These are phyloP conservation scores for Agonopterix heracliana DNA, from an alignment of 2,888 invertebrate species.

Conservation along the genomic window DNA sequence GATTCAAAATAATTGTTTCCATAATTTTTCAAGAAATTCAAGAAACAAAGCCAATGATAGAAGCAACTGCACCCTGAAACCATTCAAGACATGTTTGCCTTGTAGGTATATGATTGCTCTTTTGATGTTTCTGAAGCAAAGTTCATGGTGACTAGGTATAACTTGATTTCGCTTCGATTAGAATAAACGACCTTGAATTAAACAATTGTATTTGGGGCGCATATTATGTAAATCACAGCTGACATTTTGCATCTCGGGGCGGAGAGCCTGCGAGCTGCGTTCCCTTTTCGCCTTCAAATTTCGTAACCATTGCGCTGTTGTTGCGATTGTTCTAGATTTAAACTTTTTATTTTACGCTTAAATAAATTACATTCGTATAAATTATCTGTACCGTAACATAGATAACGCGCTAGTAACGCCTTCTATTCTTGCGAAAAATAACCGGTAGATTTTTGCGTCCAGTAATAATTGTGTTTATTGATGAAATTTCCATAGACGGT, in stretches of 20 bases:
- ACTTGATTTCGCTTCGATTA: slow-evolving; percentile 19
- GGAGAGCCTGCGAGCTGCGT: slow-evolving; percentile 28
- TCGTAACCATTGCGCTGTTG: slow-evolving; percentile 36
- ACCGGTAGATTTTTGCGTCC: too few species aligned
- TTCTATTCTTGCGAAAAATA: too few species aligned
- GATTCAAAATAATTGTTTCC: too few species aligned
- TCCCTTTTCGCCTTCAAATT: slow-evolving; percentile 46
- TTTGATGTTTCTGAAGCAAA: slow-evolving; percentile 11
- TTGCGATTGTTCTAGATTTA: slow-evolving; percentile 16
- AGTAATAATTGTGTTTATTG: too few species aligned
- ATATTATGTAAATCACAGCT: slow-evolving; percentile 59
- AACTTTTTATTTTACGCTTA: not conserved
- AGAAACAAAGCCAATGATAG: too few species aligned
- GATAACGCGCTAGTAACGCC: too few species aligned
- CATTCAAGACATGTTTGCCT: not conserved
- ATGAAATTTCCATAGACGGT: too few species aligned
- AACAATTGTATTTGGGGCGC: slow-evolving; percentile 52
- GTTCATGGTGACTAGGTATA: slow-evolving; percentile 23
- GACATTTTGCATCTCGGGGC: slow-evolving; percentile 56
- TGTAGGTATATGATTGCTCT: not conserved
- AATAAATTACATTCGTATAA: too few species aligned
- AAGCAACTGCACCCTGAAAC: too few species aligned
- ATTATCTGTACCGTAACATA: too few species aligned
- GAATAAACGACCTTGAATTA: slow-evolving; percentile 44
- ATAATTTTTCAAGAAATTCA: too few species aligned